Conservation (phyloP, 2,888 invertebrate genomes). For the Poecilus cupreus region DNA sequence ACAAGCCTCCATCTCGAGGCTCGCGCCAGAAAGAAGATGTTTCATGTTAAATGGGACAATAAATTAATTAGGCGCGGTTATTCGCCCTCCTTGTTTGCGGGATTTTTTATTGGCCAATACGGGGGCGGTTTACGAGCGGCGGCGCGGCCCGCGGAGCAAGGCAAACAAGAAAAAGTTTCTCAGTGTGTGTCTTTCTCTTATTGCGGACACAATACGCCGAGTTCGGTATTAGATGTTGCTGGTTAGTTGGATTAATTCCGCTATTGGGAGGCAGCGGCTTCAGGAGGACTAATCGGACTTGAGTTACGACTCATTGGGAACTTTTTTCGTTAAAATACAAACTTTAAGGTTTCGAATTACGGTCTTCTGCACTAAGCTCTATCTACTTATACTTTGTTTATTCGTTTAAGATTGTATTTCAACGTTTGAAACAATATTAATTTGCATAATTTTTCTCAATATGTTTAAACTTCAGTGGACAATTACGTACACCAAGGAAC, state of each 20-base stretch:
- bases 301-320: slow-evolving; percentile 32
- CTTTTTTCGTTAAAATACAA: slow-evolving; percentile 35
- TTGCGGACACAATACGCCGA: slow-evolving; percentile 31
- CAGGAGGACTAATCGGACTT: slow-evolving; percentile 22
- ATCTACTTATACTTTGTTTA: too few relatives aligned
- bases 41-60: slow-evolving; percentile 50
- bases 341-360: slow-evolving; percentile 24
- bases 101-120: slow-evolving; percentile 50
- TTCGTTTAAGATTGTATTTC: too few relatives aligned
- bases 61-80: slow-evolving; percentile 51
- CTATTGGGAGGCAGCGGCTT: slow-evolving; percentile 16
- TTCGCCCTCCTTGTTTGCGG: slow-evolving; percentile 46
- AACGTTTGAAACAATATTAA: too few relatives aligned
- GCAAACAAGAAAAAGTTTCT: slow-evolving; percentile 32
- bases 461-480: too few relatives aligned
- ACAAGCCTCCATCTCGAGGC: background rate
- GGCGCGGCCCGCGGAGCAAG: background rate
- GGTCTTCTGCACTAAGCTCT: slow-evolving; percentile 4
- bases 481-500: too few relatives aligned
- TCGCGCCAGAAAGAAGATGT: slow-evolving; percentile 37
- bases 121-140: slow-evolving; percentile 7
- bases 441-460: too few relatives aligned
- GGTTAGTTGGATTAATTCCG: slow-evolving; percentile 39
- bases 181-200: slow-evolving; percentile 36
- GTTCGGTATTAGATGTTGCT: slow-evolving; percentile 37